These are phyloP conservation scores for Hassar affinis DNA, from an alignment of 2,113 vertebrate species.

Conservation along the genomic window DNA sequence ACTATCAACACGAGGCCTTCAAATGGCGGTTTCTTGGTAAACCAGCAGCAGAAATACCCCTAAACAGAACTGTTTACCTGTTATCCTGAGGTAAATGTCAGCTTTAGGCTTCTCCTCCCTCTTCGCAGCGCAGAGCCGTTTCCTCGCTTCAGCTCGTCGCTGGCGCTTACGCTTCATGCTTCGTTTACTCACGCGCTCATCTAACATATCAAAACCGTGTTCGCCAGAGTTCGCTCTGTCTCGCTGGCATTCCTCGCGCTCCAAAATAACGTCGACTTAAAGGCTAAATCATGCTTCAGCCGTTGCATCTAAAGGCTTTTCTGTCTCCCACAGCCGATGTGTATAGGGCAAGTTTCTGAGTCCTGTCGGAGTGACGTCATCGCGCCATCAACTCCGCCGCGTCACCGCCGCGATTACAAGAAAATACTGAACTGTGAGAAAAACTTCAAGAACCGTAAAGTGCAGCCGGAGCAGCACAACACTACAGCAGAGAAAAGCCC, in stretches of 20 bases:
- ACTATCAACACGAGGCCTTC: slow-evolving; percentile 4
- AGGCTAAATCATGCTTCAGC: neutral
- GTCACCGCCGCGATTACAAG: neutral
- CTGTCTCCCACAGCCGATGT: slow-evolving; percentile 62
- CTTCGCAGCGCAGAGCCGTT: slow-evolving; percentile 69
- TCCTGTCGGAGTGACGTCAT: slow-evolving; percentile 69
- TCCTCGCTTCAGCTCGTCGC: slow-evolving; percentile 71
- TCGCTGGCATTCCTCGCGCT: neutral
- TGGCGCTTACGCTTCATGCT: slow-evolving; percentile 80
- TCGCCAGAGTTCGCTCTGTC: neutral
- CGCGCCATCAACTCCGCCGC: slow-evolving; percentile 29
- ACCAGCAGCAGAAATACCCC: neutral
- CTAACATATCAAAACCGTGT: slow-evolving; percentile 47
- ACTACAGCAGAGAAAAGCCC: neutral
- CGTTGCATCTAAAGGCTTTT: slow-evolving; percentile 16
- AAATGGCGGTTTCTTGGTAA: neutral
- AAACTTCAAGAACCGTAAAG: neutral
- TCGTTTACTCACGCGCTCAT: slow-evolving; percentile 46
- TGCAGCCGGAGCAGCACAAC: neutral
- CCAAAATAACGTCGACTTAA: neutral
- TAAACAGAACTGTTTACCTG: slow-evolving; percentile 66
- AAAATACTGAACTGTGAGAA: neutral
- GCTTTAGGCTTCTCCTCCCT: slow-evolving; percentile 68
- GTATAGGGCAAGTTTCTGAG: slow-evolving; percentile 67
- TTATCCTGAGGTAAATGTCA: slow-evolving; percentile 73